Conservation (phyloP, 2,888 invertebrate genomes). For the Eremobia ochroleuca region DNA sequence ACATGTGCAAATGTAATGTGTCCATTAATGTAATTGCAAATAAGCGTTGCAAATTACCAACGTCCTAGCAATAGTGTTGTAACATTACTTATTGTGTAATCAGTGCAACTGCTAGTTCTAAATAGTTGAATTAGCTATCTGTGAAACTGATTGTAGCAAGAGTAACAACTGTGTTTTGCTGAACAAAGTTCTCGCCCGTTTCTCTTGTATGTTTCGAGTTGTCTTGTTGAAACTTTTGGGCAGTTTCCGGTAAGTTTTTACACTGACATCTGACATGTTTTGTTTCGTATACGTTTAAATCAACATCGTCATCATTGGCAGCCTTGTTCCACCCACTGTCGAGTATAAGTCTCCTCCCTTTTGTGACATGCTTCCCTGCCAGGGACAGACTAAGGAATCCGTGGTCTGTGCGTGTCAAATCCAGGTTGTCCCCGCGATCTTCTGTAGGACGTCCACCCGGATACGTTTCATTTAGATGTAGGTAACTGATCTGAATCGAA, state of each 20-base stretch:
- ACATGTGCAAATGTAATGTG: constrained; percentile 18
- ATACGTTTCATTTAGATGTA: background rate
- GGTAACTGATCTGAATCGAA: no score
- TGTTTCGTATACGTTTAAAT: background rate
- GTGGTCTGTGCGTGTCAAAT: no score
- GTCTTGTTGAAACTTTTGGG: constrained; percentile 32
- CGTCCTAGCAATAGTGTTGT: constrained; percentile 8
- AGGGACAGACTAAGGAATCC: no score
- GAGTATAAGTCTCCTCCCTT: no score
- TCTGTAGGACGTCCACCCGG: background rate
- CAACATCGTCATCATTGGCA: background rate
- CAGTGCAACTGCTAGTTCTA: constrained; percentile 31
- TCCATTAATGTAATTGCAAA: constrained; percentile 29
- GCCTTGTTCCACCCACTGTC: background rate
- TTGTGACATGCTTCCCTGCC: background rate
- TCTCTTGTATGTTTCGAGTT: constrained; percentile 19
- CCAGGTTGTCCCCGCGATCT: background rate
- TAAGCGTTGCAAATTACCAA: constrained; percentile 46
- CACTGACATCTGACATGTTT: background rate
- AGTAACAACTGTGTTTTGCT: constrained; percentile 43
- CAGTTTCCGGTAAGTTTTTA: constrained; percentile 11
- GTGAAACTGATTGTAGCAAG: constrained; percentile 23
- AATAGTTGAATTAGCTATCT: constrained; percentile 37
- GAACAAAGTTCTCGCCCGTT: constrained; percentile 30
- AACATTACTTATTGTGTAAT: constrained; percentile 38